A percentile compares a stretch with the other conserved stretches of the same genome.
Evolutionary conservation across 2,888 invertebrate species (phyloP).

Genomic region (Dryobota labecula): DNA sequence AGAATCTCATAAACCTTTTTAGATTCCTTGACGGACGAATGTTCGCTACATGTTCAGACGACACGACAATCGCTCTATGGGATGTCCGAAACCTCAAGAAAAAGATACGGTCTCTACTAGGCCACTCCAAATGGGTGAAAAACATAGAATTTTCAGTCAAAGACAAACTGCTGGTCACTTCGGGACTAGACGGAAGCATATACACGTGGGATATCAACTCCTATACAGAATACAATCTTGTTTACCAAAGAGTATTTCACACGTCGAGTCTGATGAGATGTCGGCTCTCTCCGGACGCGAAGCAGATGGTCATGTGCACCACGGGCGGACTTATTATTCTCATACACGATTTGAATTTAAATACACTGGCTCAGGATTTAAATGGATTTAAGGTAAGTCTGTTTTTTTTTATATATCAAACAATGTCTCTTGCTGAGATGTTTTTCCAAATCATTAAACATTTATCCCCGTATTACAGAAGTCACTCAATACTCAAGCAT

Average conservation of each 20-base stretch:
- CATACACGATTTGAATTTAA: slow-evolving; percentile 96
- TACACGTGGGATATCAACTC: slow-evolving; percentile 98
- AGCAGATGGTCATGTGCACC: slow-evolving; percentile 97
- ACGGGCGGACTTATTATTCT: slow-evolving; percentile 97
- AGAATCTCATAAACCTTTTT: slow-evolving; percentile 39
- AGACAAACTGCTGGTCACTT: slow-evolving; percentile 96
- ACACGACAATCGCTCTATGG: slow-evolving; percentile 98
- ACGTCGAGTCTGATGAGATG: slow-evolving; percentile 97
- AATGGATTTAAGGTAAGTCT: slow-evolving; percentile 91
- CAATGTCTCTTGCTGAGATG: neutral
- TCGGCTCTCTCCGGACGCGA: slow-evolving; percentile 95
- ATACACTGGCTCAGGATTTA: slow-evolving; percentile 94
- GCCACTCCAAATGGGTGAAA: slow-evolving; percentile 99
- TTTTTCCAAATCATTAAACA: neutral
- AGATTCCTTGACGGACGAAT: slow-evolving; percentile 96
- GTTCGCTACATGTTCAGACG: slow-evolving; percentile 98
- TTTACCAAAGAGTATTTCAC: slow-evolving; percentile 96
- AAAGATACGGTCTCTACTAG: slow-evolving; percentile 94
- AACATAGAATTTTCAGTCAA: slow-evolving; percentile 97
- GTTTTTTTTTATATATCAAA: neutral
- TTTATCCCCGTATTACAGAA: no score
- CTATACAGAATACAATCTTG: slow-evolving; percentile 94
- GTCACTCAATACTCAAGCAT: no score
- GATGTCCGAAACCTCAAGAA: slow-evolving; percentile 96
- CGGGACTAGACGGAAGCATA: slow-evolving; percentile 98